Percentiles rank a stretch among this genome's conserved stretches.
phyloP scores from a whole-genome alignment of 2,797 vertebrate genomes.

The Iguana delicatissima region DNA sequence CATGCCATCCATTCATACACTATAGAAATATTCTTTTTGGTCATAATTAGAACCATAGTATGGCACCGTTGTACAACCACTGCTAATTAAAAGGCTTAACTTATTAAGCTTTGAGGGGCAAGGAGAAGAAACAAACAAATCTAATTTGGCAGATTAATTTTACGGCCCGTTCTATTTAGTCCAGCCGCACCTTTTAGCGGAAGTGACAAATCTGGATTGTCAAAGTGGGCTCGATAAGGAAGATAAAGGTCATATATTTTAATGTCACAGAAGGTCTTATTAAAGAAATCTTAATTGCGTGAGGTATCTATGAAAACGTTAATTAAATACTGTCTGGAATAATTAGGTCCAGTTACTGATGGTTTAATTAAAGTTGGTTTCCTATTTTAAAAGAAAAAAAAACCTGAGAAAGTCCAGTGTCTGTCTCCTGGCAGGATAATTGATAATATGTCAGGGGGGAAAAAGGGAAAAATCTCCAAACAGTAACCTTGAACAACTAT shows the following conservation, averaged over 20 bases:
- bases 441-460: conserved; percentile 85
- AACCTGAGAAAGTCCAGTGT: conserved; percentile 83
- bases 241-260: conserved; percentile 98
- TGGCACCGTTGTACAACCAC: conserved; percentile 80
- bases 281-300: conserved; percentile 97
- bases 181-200: conserved; percentile 87
- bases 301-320: conserved; percentile 96
- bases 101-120: conserved; percentile 85
- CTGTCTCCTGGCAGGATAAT: conserved; percentile 91
- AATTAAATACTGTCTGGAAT: conserved; percentile 98
- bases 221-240: conserved; percentile 90
- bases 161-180: conserved; percentile 88
- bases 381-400: conserved; percentile 88
- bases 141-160: conserved; percentile 98
- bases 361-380: conserved; percentile 94
- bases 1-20: conserved; percentile 83
- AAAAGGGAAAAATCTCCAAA: conserved; percentile 62
- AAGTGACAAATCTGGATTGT: conserved; percentile 96
- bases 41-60: conserved; percentile 83
- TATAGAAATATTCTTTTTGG: conserved; percentile 81
- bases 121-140: conserved; percentile 93
- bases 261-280: conserved; percentile 94
- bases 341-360: conserved; percentile 95
- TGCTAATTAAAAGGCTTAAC: conserved; percentile 92
- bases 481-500: conserved; percentile 89